Evolutionary conservation across 2,888 invertebrate species (phyloP).

Genomic region (Zaprionus bogoriensis): DNA sequence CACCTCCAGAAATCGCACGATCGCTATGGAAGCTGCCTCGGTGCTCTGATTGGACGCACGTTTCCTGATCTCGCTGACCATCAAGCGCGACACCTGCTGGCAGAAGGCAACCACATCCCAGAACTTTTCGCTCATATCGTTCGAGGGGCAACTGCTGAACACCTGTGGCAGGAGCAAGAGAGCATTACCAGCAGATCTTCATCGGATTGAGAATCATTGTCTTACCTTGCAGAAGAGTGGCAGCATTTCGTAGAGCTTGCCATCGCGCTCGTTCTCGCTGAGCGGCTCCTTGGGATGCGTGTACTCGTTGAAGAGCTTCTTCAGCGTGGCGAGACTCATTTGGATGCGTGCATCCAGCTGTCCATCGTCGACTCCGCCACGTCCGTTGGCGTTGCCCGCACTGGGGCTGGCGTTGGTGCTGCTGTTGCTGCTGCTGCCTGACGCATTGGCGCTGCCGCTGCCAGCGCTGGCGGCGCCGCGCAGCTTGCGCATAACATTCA

Average conservation of each 20-base stretch:
- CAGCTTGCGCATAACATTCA: constrained; percentile 97
- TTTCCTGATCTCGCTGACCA: constrained; percentile 98
- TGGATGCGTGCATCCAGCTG: constrained; percentile 90
- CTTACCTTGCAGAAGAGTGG: constrained; percentile 98
- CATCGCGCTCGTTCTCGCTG: constrained; percentile 92
- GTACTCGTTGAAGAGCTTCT: constrained; percentile 97
- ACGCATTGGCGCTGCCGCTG: constrained; percentile 83
- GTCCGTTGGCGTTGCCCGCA: constrained; percentile 83
- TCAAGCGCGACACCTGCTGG: constrained; percentile 95
- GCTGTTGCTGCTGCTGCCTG: constrained; percentile 67
- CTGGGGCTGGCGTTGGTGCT: constrained; percentile 71
- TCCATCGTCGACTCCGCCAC: constrained; percentile 81
- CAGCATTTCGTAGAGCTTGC: constrained; percentile 97
- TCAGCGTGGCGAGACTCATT: constrained; percentile 96
- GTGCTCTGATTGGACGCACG: constrained; percentile 97
- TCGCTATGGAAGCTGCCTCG: constrained; percentile 97
- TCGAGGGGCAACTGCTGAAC: constrained; percentile 95
- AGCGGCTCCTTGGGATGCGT: constrained; percentile 93
- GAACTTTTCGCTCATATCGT: constrained; percentile 98
- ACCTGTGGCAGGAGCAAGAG: constrained; percentile 85
- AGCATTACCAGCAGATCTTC: no score
- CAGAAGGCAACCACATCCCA: constrained; percentile 97
- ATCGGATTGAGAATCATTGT: not conserved
- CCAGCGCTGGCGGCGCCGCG: constrained; percentile 83
- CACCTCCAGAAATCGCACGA: constrained; percentile 97